These are phyloP conservation scores for Sarcophaga rosellei DNA, from an alignment of 2,888 invertebrate species.

Conservation along the genomic window DNA sequence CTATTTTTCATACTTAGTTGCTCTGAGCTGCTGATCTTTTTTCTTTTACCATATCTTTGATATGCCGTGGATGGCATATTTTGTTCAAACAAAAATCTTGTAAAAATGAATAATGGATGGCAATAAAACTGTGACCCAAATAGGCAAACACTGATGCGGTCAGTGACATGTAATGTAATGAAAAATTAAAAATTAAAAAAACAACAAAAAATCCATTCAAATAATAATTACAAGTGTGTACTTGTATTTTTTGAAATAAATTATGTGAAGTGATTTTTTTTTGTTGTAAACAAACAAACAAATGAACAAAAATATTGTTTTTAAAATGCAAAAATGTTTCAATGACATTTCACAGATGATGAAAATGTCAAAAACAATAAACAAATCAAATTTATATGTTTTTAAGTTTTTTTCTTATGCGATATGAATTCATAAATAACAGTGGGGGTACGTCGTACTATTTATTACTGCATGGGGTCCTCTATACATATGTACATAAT, in stretches of 20 bases:
- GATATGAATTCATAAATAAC: neutral
- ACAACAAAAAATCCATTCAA: conserved; percentile 14
- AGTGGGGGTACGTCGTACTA: neutral
- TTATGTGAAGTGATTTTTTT: neutral
- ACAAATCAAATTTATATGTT: neutral
- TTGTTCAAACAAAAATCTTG: neutral
- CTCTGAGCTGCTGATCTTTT: neutral
- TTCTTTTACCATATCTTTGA: neutral
- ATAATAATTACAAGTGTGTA: conserved; percentile 27
- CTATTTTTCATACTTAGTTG: no score
- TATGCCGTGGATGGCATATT: neutral
- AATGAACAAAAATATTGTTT: neutral
- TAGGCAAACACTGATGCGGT: conserved; percentile 46
- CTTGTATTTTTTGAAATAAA: neutral
- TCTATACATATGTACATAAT: neutral
- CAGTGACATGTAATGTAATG: conserved; percentile 54
- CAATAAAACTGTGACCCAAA: conserved; percentile 66
- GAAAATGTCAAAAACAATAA: neutral
- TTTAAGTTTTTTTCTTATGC: neutral
- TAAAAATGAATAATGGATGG: conserved; percentile 28
- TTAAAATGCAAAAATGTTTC: neutral
- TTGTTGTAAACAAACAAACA: neutral
- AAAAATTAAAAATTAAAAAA: no score
- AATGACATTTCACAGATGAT: neutral
- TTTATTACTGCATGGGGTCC: neutral